Evolutionary conservation across 2,888 invertebrate genomes (phyloP), one percentile per base, ranked within the genome.

Genomic region (Tachina lurida): DNA sequence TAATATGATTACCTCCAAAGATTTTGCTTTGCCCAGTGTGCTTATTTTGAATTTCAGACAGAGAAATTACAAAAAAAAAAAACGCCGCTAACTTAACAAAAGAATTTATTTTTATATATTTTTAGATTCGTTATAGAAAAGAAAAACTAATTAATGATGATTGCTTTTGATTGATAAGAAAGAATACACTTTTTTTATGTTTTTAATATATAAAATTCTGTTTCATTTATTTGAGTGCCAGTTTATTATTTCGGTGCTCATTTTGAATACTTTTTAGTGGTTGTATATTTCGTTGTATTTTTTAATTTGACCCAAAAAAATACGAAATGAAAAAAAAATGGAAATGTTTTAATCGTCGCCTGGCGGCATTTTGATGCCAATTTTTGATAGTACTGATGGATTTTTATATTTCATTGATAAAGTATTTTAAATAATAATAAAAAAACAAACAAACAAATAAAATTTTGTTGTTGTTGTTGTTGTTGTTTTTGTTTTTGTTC

Each of bases 331-430:
- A 31, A 80, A 80, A 71, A 67, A 81, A 82, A 82, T 80, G 87
- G 73, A 84, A 82, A 82, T 85, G 87, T 84, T 88, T 86, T 89
- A 89, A 90, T 90, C 90, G 88, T 86, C 86, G 86, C 79, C 84
- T 87, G 89, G 87, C 87, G 85, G 87, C 87, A 79, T 84, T 84
- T 84, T 84, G 91, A 91, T 91, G 91, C 91, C 91, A 89, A 89
- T 71, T 79, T 75, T 83, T 84, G 91, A 91, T 91, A 90, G 76
- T 77, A 77, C 88, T 89, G 91, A 91, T 91, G 91, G 89, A 91
- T 90, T 89, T 91, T 91, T 86, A 80, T 90, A 90, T 85, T 84
- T 82, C 74, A 89, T 89, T 89, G 91, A 91, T 91, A 91, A 86
- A 89, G 87, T 84, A 79, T 79, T 88, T 76, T 47, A 79, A 73